Conservation (phyloP, 2,797 vertebrate species). For the Corythornis leucogaster region DNA sequence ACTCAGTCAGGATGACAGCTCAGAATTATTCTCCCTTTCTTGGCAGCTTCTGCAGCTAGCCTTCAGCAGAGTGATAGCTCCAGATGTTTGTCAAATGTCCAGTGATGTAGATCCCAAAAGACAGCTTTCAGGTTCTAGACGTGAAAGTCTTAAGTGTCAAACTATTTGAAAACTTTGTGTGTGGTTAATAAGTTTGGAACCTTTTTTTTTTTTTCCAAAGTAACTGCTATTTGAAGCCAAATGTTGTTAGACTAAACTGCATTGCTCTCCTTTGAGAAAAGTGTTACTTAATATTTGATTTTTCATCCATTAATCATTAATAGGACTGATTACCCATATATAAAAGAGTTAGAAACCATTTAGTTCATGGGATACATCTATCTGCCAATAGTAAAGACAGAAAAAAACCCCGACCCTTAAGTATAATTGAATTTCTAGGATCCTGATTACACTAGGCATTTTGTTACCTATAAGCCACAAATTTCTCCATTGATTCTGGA, state of each 20-base stretch:
- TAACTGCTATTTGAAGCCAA: background rate
- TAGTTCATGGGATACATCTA: background rate
- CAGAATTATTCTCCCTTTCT: slow-evolving; percentile 43
- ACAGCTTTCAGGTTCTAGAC: background rate
- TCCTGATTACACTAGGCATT: background rate
- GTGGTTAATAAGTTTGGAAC: background rate
- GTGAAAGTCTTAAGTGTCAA: background rate
- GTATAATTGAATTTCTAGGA: background rate
- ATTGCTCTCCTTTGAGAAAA: background rate
- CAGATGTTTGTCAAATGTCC: background rate
- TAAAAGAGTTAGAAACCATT: background rate
- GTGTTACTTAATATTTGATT: background rate
- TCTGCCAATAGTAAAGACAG: background rate
- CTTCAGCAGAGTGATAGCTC: slow-evolving; percentile 1
- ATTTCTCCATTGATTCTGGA: background rate
- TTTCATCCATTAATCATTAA: background rate
- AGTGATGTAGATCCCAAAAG: background rate
- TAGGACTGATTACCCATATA: background rate
- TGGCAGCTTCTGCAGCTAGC: slow-evolving; percentile 32
- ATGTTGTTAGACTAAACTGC: background rate
- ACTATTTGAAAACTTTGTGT: background rate
- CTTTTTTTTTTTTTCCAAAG: background rate
- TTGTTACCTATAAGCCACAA: background rate
- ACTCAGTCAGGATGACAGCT: slow-evolving; percentile 56
- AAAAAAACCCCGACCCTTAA: background rate